Evolutionary conservation across 2,113 vertebrate genomes (phyloP), one percentile per base, ranked within the genome.

Genomic region (Ancistrus triradiatus): DNA sequence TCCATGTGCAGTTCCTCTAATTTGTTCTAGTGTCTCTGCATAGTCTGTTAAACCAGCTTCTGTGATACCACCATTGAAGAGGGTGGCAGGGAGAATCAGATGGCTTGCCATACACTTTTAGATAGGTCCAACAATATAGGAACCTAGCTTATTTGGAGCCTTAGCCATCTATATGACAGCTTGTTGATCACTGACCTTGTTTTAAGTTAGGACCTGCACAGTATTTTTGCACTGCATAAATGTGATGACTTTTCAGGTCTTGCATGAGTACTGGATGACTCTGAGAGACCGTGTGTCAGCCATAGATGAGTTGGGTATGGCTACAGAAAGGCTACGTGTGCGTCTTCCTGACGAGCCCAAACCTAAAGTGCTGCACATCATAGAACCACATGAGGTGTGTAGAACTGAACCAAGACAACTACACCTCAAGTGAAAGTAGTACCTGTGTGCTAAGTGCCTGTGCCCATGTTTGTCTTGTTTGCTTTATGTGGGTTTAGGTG

Each of bases 221-320:
- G n/a, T n/a, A n/a, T n/a, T n/a, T n/a, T 8, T 10, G 43, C 18
- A 60, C 5, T 35, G n/a, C 11, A 22, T 3, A 10, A 19, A 18
- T 21, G 10, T 37, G 6, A 6, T 47, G 22, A 11, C 13, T 51
- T 6, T 73, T 6, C 64, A 98, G 95, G 82, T 97, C 53, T 85
- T 99, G 73, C 95, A 98, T 17, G 95, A 98, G 79, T 98, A 98
- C 72, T 98, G 95, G 95, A 98, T 98, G 95, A 91, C 92, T 1
- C 86, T 99, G 44, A 85, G 96, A 63, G 92, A 99, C 71, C 93
- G 95, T 0, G 94, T 99, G 13, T 99, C 96, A 15, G 95, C 96
- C 72, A 92, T 96, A 28, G 96, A 99, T 74, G 96, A 99, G 49
- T 79, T 99, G 80, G 94, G 95, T 2, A 99, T 98, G 96, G 96